Evolutionary conservation across 2,888 invertebrate species (phyloP), one percentile per base, ranked within the genome.

Genomic region (Thereva nobilitata): DNA sequence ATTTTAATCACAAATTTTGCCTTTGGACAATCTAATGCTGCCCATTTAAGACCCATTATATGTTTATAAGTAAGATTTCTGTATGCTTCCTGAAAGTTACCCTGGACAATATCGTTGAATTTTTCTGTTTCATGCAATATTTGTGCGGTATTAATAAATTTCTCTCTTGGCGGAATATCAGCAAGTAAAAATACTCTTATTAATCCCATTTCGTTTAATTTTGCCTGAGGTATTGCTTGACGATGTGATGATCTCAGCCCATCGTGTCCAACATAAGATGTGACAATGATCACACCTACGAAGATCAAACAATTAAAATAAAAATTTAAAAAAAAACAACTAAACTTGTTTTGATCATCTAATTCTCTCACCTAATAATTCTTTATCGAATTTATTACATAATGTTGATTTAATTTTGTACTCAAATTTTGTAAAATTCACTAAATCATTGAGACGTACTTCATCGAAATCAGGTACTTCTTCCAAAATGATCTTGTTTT

Each of bases 31-130:
- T 83, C 81, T n/a, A 80, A 80, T 0, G 84, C 81, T 0, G 86
- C 88, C 92, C 92, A 93, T 72, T 86, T 85, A 44, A 93, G 77
- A 0, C 92, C 92, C 91, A 92, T 92, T 0, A 90, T 77, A 75
- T 93, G 92, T 79, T 93, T 93, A 73, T 88, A 88, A 3, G 91
- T 92, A n/a, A 93, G 79, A 78, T 93, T 92, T 73, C 86, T 84
- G 74, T 93, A 93, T 53, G 89, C 86, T 80, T 93, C 93, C 1
- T 82, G 67, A 75, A 93, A 93, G 73, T 87, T 86, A 4, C 92
- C 92, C 81, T 92, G 91, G 8, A 92, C 76, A 23, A 92, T 82
- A 73, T 92, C 92, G 4, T 84, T 83, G 78, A 86, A 89, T 55
- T 83, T 81, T 37, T 80, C 74, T 70, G 85, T 86, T 76, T 93